These are phyloP conservation scores for Drosophila pandora DNA, from an alignment of 1,140 invertebrate species.

Conservation along the genomic window DNA sequence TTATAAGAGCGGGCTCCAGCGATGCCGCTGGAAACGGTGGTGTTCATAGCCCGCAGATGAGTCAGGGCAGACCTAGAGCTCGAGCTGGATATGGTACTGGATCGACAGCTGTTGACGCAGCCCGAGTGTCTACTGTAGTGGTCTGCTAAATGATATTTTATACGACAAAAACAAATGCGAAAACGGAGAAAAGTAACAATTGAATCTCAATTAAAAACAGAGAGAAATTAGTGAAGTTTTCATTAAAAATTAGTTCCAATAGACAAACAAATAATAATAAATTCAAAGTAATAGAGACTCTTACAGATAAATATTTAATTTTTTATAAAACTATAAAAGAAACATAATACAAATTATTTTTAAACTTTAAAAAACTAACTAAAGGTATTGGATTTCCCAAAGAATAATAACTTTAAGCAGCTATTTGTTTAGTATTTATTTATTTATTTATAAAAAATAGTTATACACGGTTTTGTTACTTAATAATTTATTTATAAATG, in stretches of 20 bases:
- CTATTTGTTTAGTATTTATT: too few species aligned
- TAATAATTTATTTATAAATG: too few species aligned
- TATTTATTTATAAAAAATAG: too few species aligned
- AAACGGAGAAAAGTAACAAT: neutral
- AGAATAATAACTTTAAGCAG: too few species aligned
- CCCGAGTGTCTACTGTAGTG: slow-evolving; percentile 60
- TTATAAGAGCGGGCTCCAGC: slow-evolving; percentile 72
- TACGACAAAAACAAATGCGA: slow-evolving; percentile 5
- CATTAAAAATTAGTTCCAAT: neutral
- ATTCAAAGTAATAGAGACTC: neutral
- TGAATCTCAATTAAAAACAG: slow-evolving; percentile 13
- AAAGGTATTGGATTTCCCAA: too few species aligned
- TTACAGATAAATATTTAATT: neutral
- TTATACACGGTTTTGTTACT: too few species aligned
- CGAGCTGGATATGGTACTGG: slow-evolving; percentile 21
- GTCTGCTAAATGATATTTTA: slow-evolving; percentile 54
- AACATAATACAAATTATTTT: too few species aligned
- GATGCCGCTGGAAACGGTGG: slow-evolving; percentile 72
- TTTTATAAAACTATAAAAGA: neutral
- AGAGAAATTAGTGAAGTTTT: neutral
- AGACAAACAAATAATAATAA: neutral
- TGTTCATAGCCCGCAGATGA: slow-evolving; percentile 71
- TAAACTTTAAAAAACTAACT: too few species aligned
- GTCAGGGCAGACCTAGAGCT: slow-evolving; percentile 28
- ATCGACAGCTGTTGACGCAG: slow-evolving; percentile 29